Evolutionary conservation across 2,888 invertebrate species (phyloP), one percentile per base, ranked within the genome.

Genomic region (Saturnia japonica): DNA sequence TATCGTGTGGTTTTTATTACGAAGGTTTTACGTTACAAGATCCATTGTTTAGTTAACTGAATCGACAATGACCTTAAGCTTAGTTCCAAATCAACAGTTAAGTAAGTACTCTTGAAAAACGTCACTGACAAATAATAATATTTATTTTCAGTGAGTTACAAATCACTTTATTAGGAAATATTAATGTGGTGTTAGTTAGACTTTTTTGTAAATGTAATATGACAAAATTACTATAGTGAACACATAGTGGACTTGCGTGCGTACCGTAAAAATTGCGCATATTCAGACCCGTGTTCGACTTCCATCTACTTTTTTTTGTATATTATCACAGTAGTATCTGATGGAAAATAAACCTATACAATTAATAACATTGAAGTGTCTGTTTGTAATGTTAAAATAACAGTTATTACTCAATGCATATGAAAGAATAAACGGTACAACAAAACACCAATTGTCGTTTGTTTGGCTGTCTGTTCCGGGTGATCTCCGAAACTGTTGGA

Each of bases 51-150:
- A 64, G 40, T n/a, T 54, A 64, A 64, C 28, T 64, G 40, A 40
- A 1, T 64, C 40, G 64, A 40, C 64, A 64, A 40, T 64, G 64
- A 64, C 64, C 64, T 64, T 40, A 60, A 64, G 40, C 22, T n/a
- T 4, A n/a, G 64, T 64, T 40, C 64, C 40, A 19, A 64, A n/a
- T 64, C 40, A 64, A 64, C 68, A 68, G 60, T 16, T n/a, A n/a
- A n/a, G n/a, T n/a, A n/a, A n/a, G n/a, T 40, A 62, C 51, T 47
- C 19, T 51, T 67, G 70, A 42, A 71, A 72, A 71, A 68, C 70
- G 54, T 69, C 40, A 69, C 43, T 73, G 60, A 67, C 16, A 70
- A 64, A 69, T 67, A 70, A 69, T 67, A 70, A 71, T 68, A 70
- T 51, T 14, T 51, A 51, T 51, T 51, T 51, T 51, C 19, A 19